Percentiles rank a stretch among this genome's conserved stretches.
Conservation (phyloP, 2,113 vertebrate species). For the Nestor notabilis region DNA sequence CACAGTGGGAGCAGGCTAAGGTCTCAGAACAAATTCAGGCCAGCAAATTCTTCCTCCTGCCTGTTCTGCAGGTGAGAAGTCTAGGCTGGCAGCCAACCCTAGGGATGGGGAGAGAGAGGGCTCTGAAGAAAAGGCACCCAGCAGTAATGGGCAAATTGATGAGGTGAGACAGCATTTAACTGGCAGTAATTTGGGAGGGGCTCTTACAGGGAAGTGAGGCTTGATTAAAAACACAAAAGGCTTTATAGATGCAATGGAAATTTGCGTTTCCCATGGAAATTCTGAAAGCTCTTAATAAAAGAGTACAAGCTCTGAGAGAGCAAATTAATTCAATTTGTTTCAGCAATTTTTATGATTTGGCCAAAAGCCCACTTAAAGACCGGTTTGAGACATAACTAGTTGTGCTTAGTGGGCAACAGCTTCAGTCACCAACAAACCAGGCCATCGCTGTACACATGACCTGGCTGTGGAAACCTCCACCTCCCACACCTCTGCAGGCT, state of each 20-base stretch:
- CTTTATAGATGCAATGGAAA: background rate
- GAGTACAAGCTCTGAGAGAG: background rate
- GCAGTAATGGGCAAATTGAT: conserved; percentile 43
- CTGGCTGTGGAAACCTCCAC: background rate
- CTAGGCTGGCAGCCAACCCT: conserved; percentile 11
- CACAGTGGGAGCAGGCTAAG: background rate
- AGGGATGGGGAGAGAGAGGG: background rate
- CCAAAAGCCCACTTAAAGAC: background rate
- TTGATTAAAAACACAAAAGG: conserved; percentile 44
- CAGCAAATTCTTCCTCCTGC: background rate
- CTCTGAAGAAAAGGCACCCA: background rate
- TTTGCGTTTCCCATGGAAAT: conserved; percentile 29
- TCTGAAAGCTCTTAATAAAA: background rate
- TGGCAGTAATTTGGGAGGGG: background rate
- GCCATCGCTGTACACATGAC: rapidly evolving
- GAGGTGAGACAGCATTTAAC: conserved; percentile 26
- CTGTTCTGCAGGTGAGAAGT: conserved; percentile 24
- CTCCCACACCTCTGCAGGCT: background rate
- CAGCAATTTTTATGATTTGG: conserved; percentile 48
- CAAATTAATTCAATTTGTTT: conserved; percentile 56
- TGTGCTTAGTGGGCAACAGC: background rate
- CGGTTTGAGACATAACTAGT: background rate
- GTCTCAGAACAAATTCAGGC: background rate
- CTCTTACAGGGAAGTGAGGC: background rate
- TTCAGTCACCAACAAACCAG: background rate